Percentiles rank a stretch among this genome's conserved stretches.
Evolutionary conservation across 2,113 vertebrate genomes (phyloP).

Genomic region (Albula goreensis): DNA sequence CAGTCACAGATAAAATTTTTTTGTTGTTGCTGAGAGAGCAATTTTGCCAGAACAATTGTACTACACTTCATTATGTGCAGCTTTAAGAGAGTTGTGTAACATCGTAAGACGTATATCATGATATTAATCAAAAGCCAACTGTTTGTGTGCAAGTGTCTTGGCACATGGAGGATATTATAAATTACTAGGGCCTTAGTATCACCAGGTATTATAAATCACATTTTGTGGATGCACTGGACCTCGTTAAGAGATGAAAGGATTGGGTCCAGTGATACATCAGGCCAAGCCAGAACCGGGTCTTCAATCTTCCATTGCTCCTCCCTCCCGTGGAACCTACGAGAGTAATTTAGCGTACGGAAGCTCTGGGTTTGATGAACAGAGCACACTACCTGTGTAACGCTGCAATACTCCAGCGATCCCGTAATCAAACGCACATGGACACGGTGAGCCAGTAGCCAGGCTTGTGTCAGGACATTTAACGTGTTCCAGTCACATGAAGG

Average conservation of each 20-base stretch:
- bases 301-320: constrained; percentile 31
- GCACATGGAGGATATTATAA: constrained; percentile 47
- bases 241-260: constrained; percentile 47
- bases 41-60: background rate
- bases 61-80: constrained; percentile 16
- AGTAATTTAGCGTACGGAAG: constrained; percentile 43
- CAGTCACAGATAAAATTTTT: background rate
- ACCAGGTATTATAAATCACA: constrained; percentile 50
- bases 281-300: constrained; percentile 33
- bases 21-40: background rate
- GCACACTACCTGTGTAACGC: constrained; percentile 68
- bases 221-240: constrained; percentile 38
- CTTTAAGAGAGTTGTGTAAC: constrained; percentile 32
- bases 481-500: constrained; percentile 73
- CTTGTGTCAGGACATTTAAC: constrained; percentile 76
- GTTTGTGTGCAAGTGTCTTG: constrained; percentile 48
- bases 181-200: constrained; percentile 48
- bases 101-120: constrained; percentile 34
- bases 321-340: constrained; percentile 30
- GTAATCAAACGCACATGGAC: constrained; percentile 80
- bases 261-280: constrained; percentile 43
- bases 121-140: constrained; percentile 43
- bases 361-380: constrained; percentile 59
- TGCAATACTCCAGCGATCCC: constrained; percentile 64
- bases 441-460: constrained; percentile 66